Base-by-base conservation (phyloP, 2,888 invertebrate genomes). In the Drosophila incognita region DNA sequence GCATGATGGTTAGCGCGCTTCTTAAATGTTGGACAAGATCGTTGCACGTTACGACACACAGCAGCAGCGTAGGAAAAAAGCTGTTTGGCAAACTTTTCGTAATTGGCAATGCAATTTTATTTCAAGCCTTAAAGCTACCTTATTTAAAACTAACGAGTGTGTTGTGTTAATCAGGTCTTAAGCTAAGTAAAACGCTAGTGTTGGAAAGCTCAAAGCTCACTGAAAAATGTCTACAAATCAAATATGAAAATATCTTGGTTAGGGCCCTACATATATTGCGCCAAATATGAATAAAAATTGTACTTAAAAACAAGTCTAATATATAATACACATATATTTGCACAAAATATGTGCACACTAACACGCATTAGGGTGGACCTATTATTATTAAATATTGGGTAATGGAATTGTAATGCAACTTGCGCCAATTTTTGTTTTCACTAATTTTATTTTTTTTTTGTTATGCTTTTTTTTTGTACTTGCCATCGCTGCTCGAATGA, bases 401-500 rank as follows among this genome's bases (percentile, higher is more conserved):
- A 46, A 21, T 46, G 13, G 21, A 42, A 15, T 24, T 24, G 7
- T 46, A 15, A 24, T 24, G 24, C 46, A 24, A 24, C 15, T 46
- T n/a, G 15, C 13, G 21, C 15, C 21, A 21, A 15, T 15, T 15
- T 13, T 46, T 46, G 31, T 31, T 42, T 5, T 21, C 5, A 21
- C 11, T 21, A 21, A 5, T 24, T 24, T 21, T 13, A 7, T 7
- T 7, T 46, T 21, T 21, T 21, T 21, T 46, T 46, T 21, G 21
- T 21, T 15, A 46, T 15, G 21, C 13, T 38, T 7, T 29, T 56
- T 56, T 21, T 52, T 27, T 35, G 59, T 69, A 69, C 69, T 69
- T 69, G 69, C 71, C 70, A 60, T 52, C 38, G 21, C 36, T 59
- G 53, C 7, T 46, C 4, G 46, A 24, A 46, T 24, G 15, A 24